Evolutionary conservation across 2,113 vertebrate species (phyloP).

Genomic region (Aythya baeri): DNA sequence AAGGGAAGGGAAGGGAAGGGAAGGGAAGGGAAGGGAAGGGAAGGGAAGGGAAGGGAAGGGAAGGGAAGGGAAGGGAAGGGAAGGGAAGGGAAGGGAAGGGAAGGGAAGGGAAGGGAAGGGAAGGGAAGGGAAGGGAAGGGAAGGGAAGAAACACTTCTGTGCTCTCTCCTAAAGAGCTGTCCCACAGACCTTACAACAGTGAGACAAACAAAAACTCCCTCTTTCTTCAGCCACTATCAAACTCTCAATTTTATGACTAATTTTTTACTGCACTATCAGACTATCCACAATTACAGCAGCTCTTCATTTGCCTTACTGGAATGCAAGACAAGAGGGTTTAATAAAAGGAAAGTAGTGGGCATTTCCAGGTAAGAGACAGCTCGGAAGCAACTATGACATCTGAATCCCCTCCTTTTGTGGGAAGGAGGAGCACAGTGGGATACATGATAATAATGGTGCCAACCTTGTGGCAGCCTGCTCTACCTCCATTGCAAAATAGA

Average conservation of each 20-base stretch:
- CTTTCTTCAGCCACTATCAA: neutral
- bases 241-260: neutral
- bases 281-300: neutral
- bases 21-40: neutral
- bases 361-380: neutral
- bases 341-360: neutral
- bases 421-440: neutral
- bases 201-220: neutral
- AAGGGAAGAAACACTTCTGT: neutral
- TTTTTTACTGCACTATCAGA: neutral
- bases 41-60: neutral
- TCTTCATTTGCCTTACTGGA: neutral
- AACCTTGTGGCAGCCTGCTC: accelerated
- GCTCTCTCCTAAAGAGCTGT: accelerated
- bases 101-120: neutral
- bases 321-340: accelerated
- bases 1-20: accelerated
- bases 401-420: neutral
- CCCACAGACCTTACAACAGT: neutral
- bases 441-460: neutral
- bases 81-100: no score
- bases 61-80: neutral
- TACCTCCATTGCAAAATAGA: neutral
- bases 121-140: neutral
- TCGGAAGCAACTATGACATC: neutral